Evolutionary conservation across 2,888 invertebrate species (phyloP).

Genomic region (Lysandra bellargus): DNA sequence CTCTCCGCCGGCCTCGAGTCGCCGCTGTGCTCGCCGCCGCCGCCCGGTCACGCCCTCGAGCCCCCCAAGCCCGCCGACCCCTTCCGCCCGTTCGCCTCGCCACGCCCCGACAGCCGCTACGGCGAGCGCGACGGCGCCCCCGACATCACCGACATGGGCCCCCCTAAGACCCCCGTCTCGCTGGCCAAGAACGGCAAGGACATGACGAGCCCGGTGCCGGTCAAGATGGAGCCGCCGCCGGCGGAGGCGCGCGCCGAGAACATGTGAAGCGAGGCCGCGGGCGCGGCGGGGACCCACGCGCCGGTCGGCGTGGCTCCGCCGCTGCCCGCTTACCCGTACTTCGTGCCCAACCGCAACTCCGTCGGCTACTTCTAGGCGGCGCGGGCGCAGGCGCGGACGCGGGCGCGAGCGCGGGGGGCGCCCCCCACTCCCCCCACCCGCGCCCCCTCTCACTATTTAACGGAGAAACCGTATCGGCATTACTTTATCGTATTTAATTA

Average conservation of each 20-base stretch:
- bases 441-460: conserved; percentile 36
- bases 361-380: conserved; percentile 66
- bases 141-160: conserved; percentile 69
- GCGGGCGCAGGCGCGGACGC: conserved; percentile 36
- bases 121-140: conserved; percentile 82
- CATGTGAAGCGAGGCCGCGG: conserved; percentile 77
- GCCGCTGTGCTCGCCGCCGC: conserved; percentile 83
- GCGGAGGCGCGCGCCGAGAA: conserved; percentile 81
- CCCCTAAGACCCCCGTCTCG: conserved; percentile 63
- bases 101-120: conserved; percentile 82
- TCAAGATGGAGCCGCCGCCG: conserved; percentile 84
- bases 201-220: conserved; percentile 80
- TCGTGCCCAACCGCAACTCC: conserved; percentile 71
- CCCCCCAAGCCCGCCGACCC: conserved; percentile 75
- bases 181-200: conserved; percentile 63
- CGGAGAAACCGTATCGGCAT: conserved; percentile 53
- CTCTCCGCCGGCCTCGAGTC: conserved; percentile 81
- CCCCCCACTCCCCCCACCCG: conserved; percentile 11
- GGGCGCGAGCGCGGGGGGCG: conserved; percentile 27
- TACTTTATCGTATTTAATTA: conserved; percentile 62
- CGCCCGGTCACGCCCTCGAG: conserved; percentile 84
- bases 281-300: conserved; percentile 52
- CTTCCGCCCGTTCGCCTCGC: conserved; percentile 81
- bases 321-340: conserved; percentile 73
- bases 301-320: conserved; percentile 55